Evolutionary conservation across 30 jellyfish, hydroid and myxozoan species (phyloP).

Genomic region (Catostylus mosaicus): DNA sequence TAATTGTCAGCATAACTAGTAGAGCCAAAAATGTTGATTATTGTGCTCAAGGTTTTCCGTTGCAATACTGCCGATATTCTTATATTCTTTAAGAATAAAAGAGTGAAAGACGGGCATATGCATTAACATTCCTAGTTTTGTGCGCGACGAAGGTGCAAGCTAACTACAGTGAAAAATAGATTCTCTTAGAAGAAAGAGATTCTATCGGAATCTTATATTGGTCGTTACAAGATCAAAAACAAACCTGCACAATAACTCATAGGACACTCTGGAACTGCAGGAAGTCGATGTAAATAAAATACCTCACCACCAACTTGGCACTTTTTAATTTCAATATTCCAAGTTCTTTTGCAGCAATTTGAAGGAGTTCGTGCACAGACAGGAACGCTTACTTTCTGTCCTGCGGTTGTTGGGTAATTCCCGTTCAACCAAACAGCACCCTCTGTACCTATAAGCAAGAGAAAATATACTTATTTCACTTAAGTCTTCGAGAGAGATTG

Average conservation of each 20-base stretch:
- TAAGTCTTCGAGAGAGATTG: background rate
- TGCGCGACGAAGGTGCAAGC: no score
- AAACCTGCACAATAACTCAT: constrained; percentile 94
- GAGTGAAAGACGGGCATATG: no score
- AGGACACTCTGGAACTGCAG: constrained; percentile 79
- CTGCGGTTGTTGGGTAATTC: constrained; percentile 66
- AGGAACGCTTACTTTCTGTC: constrained; percentile 36
- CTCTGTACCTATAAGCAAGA: constrained; percentile 53
- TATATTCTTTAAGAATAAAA: no score
- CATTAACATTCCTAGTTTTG: no score
- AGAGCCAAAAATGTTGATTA: no score
- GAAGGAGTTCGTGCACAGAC: constrained; percentile 67
- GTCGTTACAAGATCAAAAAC: background rate
- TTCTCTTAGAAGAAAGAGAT: no score
- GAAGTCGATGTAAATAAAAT: constrained; percentile 56
- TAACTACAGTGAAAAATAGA: no score
- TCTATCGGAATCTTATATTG: background rate
- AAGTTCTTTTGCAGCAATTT: constrained; percentile 44
- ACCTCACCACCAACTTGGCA: constrained; percentile 61
- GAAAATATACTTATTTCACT: background rate
- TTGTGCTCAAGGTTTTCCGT: no score
- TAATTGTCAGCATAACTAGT: no score
- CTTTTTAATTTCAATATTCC: constrained; percentile 65
- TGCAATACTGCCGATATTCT: no score
- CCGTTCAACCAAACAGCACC: constrained; percentile 90